Evolutionary conservation across 1,140 invertebrate genomes (phyloP), one percentile per base, ranked within the genome.

Genomic region (Solenopsis fugax): DNA sequence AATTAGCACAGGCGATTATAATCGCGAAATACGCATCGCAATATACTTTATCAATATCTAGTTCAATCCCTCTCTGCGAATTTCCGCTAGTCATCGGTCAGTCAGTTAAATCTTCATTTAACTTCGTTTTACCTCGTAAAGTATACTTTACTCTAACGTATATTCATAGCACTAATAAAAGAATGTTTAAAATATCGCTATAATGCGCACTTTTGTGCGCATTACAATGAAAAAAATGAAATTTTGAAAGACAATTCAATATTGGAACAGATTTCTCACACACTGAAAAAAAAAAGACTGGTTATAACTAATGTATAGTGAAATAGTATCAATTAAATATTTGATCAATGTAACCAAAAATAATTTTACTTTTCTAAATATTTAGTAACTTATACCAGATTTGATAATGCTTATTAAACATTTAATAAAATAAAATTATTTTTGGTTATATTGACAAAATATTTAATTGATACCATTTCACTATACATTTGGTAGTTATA

Each of bases 31-130:
- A 52, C 52, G 24, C 21, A 41, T 81, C 18, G 48, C 52, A 34
- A 81, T 29, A 58, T 29, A 58, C 13, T 56, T 82, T 82, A 69
- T 69, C 77, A 54, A 37, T 75, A 37, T 62, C 10, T 45, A 34
- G n/a, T 80, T 67, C 5, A 80, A 80, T 41, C 5, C 62, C 21
- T 13, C 16, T 4, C 4, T 13, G 62, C 7, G 16, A 80, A 41
- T 54, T 56, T 62, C 1, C 12, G 29, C n/a, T 24, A 60, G 56
- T 77, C 34, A 48, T 77, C 4, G 34, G 4, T 7, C 18, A 34
- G 5, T 62, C 10, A 29, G 41, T 64, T 77, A 29, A 60, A 60
- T 58, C 16, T 58, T 60, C 34, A 58, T 18, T 72, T n/a, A 76
- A 13, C 9, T 9, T 41, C 6, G 18, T 58, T 76, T 76, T 60